Evolutionary conservation across 1,140 invertebrate species (phyloP), one percentile per base, ranked within the genome.

Genomic region (Saccostrea glomerata): DNA sequence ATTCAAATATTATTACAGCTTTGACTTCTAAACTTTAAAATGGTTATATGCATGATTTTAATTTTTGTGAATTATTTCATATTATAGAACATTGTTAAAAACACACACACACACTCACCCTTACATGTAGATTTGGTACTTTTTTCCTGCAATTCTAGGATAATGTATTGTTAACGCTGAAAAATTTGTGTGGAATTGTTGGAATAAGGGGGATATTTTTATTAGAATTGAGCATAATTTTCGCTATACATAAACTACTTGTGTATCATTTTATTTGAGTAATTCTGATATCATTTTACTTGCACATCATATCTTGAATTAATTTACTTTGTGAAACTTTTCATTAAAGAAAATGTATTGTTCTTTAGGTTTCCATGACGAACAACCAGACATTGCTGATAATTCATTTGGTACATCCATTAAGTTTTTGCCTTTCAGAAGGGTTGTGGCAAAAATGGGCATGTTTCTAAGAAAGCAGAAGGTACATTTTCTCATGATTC

Each of bases 341-440:
- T 55, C n/a, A n/a, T 84, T 63, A 25, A 47, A 9, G 9, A 47
- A 47, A 47, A 47, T 0, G 9, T 77, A 86, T 30, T 63, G 85
- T 25, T 47, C 84, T 87, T 13, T 70, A 92, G 91, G 90, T 30
- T 89, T 60, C 56, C 89, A 92, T 87, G 91, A 92, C 30, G 86
- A 89, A 47, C 36, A 87, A 54, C 91, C 91, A 54, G 87, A 88
- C 20, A 86, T 89, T 25, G 40, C n/a, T n/a, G 86, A 89, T 13
- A 87, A 66, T 47, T 36, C 87, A 5, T 86, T 90, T 15, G 83
- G 70, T 15, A 15, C 86, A 73, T 40, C 60, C 66, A 55, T 92
- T 23, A 89, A 88, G 85, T 91, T 90, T 86, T 87, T 89, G 36
- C 90, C 91, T 7, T 92, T 89, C 36, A 90, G 73, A 25, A 84